Conservation (phyloP, 2,888 invertebrate species). For the Icerya purchasi region DNA sequence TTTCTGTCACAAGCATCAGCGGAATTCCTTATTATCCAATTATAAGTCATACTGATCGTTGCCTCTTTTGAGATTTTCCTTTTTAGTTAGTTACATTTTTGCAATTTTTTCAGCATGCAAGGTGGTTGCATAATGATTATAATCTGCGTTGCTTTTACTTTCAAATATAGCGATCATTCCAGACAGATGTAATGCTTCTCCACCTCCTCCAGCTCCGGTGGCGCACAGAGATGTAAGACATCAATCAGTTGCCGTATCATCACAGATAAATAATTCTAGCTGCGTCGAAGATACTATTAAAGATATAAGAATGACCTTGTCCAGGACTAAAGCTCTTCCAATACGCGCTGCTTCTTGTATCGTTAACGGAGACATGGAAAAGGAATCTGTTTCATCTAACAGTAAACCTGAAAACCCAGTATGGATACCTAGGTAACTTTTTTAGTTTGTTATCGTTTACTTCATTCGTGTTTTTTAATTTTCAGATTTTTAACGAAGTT, state of each 20-base stretch:
- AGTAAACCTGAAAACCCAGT: conserved; percentile 28
- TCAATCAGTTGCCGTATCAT: conserved; percentile 16
- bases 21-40: no score
- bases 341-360: conserved; percentile 27
- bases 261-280: conserved; percentile 16
- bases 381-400: conserved; percentile 30
- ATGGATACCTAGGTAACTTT: conserved; percentile 51
- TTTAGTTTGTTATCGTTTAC: no score
- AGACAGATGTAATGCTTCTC: conserved; percentile 7
- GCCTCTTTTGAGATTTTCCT: no score
- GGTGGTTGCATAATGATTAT: conserved; percentile 1
- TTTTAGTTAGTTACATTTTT: background rate
- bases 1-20: no score
- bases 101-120: background rate
- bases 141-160: no score
- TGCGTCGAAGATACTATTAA: conserved; percentile 45
- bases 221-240: conserved; percentile 36
- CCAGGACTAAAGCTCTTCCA: conserved; percentile 43
- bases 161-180: background rate
- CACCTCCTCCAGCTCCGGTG: conserved; percentile 49
- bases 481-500: no score
- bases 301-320: conserved; percentile 60
- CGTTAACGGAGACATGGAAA: conserved; percentile 21
- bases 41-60: no score
- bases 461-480: no score